These are phyloP conservation scores for Gadopsis bispinosus DNA, from an alignment of 2,797 vertebrate genomes.

Conservation along the genomic window DNA sequence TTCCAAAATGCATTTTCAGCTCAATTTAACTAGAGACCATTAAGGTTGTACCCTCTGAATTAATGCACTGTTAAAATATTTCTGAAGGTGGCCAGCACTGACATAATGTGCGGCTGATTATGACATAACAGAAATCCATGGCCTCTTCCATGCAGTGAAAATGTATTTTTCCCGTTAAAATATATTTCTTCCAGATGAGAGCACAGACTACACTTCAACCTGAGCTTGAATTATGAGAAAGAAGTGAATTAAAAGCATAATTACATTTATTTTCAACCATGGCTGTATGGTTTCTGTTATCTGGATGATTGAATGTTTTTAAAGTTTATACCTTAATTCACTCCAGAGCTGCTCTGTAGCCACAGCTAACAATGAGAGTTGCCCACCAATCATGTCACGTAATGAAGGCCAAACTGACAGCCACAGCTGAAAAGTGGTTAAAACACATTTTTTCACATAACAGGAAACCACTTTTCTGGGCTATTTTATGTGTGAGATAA, in stretches of 20 bases:
- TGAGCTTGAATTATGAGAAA: background rate
- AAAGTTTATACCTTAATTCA: background rate
- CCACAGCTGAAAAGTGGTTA: background rate
- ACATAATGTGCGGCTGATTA: conserved; percentile 27
- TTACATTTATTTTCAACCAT: background rate
- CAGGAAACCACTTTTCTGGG: background rate
- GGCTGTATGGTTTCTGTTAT: background rate
- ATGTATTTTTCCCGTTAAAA: background rate
- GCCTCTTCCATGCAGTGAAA: conserved; percentile 12
- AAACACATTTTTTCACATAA: background rate
- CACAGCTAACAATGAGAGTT: background rate
- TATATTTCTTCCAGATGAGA: conserved; percentile 1
- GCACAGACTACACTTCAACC: background rate
- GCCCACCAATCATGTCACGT: background rate
- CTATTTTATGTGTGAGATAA: background rate
- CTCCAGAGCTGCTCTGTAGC: background rate
- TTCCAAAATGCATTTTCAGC: conserved; percentile 26
- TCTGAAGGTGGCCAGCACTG: conserved; percentile 15
- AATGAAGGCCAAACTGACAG: background rate
- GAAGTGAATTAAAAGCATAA: background rate
- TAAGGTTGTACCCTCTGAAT: conserved; percentile 16
- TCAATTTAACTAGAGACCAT: conserved; percentile 34
- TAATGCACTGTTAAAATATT: conserved; percentile 23
- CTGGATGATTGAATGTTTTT: background rate
- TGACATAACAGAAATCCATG: conserved; percentile 21